Base-by-base conservation (phyloP, 2,113 vertebrate genomes). In the Tachycineta bicolor region DNA sequence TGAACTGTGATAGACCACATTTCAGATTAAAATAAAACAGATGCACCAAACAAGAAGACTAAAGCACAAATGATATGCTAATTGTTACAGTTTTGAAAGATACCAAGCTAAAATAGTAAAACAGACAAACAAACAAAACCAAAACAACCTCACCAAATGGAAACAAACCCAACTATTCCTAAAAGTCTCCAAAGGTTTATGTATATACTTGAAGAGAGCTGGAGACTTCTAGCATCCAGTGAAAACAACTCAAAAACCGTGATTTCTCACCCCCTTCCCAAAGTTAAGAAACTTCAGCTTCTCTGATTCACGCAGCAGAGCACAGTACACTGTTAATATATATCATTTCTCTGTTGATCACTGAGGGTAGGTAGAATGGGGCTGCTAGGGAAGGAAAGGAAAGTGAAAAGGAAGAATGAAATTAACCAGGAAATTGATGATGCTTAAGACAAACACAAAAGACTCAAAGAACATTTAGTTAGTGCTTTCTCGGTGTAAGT, bases 41-140 rank as follows among this genome's bases (percentile, higher is more conserved):
- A 50, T 1, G 2, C 8, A 67, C 6, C n/a, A 74, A 76, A 79
- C 14, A 56, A 39, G 44, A 82, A 69, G 33, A 60, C 37, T 18
- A 62, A 73, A 83, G 25, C 24, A 65, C 8, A 26, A 62, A 67
- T 22, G 2, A 31, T 26, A 49, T 18, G 18, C 17, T 26, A 34
- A 33, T 20, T 50, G 14, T 46, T 74, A 73, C 0, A 2, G 53
- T 56, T 79, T 75, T 63, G 73, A 52, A 64, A 39, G 44, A 63
- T 43, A 62, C 5, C 2, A 5, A 86, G 25, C 28, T 73, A 18
- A 37, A 65, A 43, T 0, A 0, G 28, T 29, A 53, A 41, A 37
- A 37, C 13, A 41, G 14, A 60, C 34, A 20, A 34, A 44, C 13
- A 41, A 20, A 60, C 34, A 20, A 34, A 44, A 8, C 26, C 46